Evolutionary conservation across 2,888 invertebrate species (phyloP).

Genomic region (Andrena haemorrhoa): DNA sequence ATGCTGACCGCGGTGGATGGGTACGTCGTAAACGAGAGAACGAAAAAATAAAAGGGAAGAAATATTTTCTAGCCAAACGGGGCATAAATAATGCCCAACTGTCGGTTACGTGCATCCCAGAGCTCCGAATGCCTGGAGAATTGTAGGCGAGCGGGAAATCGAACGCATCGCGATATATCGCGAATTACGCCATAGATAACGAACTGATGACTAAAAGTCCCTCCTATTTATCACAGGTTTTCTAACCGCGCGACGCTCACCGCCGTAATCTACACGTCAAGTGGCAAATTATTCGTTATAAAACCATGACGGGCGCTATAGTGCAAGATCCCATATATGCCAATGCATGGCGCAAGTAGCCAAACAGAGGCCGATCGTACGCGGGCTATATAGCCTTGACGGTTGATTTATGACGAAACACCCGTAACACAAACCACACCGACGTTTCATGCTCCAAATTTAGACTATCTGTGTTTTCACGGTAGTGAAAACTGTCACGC

Average conservation of each 20-base stretch:
- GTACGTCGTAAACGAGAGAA: not conserved
- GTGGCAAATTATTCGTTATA: conserved; percentile 45
- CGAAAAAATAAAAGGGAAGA: not conserved
- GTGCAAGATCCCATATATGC: conserved; percentile 71
- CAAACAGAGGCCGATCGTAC: conserved; percentile 68
- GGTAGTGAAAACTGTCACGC: conserved; percentile 43
- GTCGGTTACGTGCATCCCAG: conserved; percentile 18
- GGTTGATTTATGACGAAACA: conserved; percentile 65
- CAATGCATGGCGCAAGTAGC: conserved; percentile 71
- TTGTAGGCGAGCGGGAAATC: conserved; percentile 62
- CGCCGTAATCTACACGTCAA: conserved; percentile 29
- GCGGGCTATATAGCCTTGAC: conserved; percentile 68
- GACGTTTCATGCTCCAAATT: conserved; percentile 46
- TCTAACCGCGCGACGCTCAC: not conserved
- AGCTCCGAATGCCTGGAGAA: conserved; percentile 28
- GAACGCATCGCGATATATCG: conserved; percentile 52
- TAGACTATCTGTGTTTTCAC: conserved; percentile 29
- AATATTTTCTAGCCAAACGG: conserved; percentile 6
- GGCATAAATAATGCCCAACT: conserved; percentile 14
- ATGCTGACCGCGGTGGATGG: not conserved
- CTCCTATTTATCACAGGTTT: conserved; percentile 57
- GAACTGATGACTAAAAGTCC: conserved; percentile 72
- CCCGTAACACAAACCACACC: conserved; percentile 56
- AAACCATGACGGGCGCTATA: conserved; percentile 57
- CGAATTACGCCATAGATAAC: conserved; percentile 46